Evolutionary conservation across 1,140 invertebrate genomes (phyloP).

Genomic region (Centruroides vittatus): DNA sequence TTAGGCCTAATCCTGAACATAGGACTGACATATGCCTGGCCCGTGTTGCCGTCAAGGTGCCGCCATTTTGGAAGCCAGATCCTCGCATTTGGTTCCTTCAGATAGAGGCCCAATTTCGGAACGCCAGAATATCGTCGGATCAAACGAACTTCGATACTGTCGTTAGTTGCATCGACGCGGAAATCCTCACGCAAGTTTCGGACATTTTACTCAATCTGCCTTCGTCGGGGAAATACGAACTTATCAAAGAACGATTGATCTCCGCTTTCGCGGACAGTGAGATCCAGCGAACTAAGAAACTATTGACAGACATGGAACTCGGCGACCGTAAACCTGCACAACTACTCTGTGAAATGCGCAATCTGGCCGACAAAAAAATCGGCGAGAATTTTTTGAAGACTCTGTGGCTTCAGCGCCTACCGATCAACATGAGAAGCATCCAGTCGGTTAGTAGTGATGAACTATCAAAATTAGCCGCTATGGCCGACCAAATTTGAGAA

Average conservation of each 20-base stretch:
- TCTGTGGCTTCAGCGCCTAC: background rate
- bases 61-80: conserved; percentile 21
- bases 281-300: background rate
- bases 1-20: background rate
- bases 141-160: conserved; percentile 16
- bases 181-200: conserved; percentile 1
- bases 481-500: background rate
- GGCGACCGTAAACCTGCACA: background rate
- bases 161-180: background rate
- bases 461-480: background rate
- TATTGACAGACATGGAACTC: conserved; percentile 1
- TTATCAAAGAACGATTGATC: conserved; percentile 1
- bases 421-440: background rate
- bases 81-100: conserved; percentile 23
- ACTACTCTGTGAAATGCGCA: background rate
- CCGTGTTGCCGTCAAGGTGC: conserved; percentile 8
- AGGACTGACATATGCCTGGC: background rate
- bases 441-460: background rate
- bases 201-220: background rate
- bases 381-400: background rate
- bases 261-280: background rate
- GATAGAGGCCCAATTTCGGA: conserved; percentile 20
- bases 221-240: background rate
- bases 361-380: background rate
- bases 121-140: conserved; percentile 9